Conservation (phyloP, 2,113 vertebrate species). For the Corythoichthys haematopterus region DNA sequence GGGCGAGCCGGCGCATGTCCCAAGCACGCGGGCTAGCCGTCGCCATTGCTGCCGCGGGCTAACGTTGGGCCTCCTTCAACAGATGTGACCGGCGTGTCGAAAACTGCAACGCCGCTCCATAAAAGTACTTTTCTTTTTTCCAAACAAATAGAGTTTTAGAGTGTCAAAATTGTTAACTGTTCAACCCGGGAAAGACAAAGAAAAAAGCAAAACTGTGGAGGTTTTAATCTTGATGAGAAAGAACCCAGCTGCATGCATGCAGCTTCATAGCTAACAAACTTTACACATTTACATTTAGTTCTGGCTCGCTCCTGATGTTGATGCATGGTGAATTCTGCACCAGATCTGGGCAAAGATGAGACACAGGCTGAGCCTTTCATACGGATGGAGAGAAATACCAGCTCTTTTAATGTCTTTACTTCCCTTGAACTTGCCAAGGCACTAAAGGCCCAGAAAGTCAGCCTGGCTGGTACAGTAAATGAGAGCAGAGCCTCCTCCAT, state of each 20-base stretch:
- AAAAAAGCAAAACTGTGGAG: no score
- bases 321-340: neutral
- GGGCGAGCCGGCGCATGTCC: slow-evolving; percentile 55
- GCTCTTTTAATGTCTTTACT: neutral
- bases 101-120: slow-evolving; percentile 29
- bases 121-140: slow-evolving; percentile 23
- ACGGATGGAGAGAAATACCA: neutral
- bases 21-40: neutral
- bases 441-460: slow-evolving; percentile 1
- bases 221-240: no score
- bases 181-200: no score
- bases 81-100: slow-evolving; percentile 40
- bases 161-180: no score
- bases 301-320: neutral
- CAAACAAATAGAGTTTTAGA: no score
- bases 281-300: neutral
- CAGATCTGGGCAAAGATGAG: neutral
- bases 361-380: neutral
- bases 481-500: neutral
- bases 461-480: neutral
- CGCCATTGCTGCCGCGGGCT: slow-evolving; percentile 22
- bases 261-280: neutral
- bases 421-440: slow-evolving; percentile 2
- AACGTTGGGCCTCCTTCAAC: slow-evolving; percentile 38
- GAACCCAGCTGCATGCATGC: neutral